phyloP scores from a whole-genome alignment of 1,140 invertebrate genomes.

The Mamestra configurata region DNA sequence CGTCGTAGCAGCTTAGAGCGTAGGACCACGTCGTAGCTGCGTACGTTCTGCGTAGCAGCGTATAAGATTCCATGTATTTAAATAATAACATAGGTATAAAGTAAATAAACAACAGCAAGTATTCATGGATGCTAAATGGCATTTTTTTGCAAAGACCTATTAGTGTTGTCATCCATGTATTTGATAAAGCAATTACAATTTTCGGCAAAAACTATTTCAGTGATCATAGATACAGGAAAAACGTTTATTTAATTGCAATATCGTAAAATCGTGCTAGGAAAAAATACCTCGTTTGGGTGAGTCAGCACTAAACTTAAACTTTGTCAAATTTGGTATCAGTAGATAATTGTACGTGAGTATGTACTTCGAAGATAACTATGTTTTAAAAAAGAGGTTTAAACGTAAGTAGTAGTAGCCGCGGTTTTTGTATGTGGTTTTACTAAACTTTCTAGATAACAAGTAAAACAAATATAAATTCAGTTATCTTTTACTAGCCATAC shows the following conservation, averaged over 20 bases:
- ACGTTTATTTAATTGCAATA: constrained; percentile 17
- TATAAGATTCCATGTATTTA: too few species aligned
- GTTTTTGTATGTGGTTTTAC: not conserved
- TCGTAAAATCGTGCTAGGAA: not conserved
- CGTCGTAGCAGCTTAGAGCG: too few species aligned
- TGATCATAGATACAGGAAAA: constrained; percentile 15
- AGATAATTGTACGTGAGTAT: not conserved
- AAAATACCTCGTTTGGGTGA: constrained; percentile 2
- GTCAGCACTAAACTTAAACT: not conserved
- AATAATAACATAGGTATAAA: too few species aligned
- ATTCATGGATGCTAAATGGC: too few species aligned
- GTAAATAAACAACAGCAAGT: too few species aligned
- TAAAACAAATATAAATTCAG: not conserved
- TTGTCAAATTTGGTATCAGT: constrained; percentile 1
- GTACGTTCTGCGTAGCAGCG: too few species aligned
- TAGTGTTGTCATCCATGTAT: not conserved
- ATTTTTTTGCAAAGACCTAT: too few species aligned
- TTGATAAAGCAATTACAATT: not conserved
- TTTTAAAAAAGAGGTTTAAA: not conserved
- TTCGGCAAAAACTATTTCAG: not conserved
- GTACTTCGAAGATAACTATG: not conserved
- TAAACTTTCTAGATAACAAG: not conserved
- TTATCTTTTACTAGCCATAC: too few species aligned
- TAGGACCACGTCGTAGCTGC: too few species aligned
- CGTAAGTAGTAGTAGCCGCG: not conserved